Conservation (phyloP, 2,888 invertebrate species). For the Arrhopalites spinosus region DNA sequence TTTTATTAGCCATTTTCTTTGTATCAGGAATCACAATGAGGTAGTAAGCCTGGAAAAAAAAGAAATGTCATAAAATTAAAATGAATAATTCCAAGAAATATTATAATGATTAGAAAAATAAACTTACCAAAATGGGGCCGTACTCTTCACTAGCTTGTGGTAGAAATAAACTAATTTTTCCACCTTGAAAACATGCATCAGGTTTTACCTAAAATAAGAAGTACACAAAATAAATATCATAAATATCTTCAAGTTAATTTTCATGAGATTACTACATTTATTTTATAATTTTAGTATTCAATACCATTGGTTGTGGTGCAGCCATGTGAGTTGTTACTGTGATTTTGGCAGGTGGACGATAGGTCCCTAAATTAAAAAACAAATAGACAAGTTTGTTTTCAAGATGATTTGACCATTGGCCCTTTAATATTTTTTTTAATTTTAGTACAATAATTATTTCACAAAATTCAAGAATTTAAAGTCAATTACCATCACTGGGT, state of each 20-base stretch:
- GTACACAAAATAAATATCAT: too few relatives aligned
- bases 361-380: too few relatives aligned
- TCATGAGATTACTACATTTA: too few relatives aligned
- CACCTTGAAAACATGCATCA: slow-evolving; percentile 71
- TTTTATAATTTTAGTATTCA: too few relatives aligned
- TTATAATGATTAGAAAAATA: too few relatives aligned
- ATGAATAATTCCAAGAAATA: too few relatives aligned
- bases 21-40: slow-evolving; percentile 94
- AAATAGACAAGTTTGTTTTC: too few relatives aligned
- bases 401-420: too few relatives aligned
- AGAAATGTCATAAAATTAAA: slow-evolving; percentile 72
- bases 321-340: slow-evolving; percentile 96
- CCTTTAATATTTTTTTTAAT: too few relatives aligned
- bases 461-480: too few relatives aligned
- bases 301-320: slow-evolving; percentile 55
- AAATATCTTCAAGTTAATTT: too few relatives aligned
- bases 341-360: slow-evolving; percentile 88
- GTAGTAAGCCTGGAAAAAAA: slow-evolving; percentile 67
- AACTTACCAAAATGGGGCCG: slow-evolving; percentile 67
- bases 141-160: slow-evolving; percentile 97
- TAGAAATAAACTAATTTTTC: slow-evolving; percentile 71
- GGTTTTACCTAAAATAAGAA: slow-evolving; percentile 78
- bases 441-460: too few relatives aligned
- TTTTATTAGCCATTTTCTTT: slow-evolving; percentile 73
- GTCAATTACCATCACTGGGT: slow-evolving; percentile 76